Base-by-base conservation (phyloP, 2,797 vertebrate genomes). In the Aldrovandia affinis region DNA sequence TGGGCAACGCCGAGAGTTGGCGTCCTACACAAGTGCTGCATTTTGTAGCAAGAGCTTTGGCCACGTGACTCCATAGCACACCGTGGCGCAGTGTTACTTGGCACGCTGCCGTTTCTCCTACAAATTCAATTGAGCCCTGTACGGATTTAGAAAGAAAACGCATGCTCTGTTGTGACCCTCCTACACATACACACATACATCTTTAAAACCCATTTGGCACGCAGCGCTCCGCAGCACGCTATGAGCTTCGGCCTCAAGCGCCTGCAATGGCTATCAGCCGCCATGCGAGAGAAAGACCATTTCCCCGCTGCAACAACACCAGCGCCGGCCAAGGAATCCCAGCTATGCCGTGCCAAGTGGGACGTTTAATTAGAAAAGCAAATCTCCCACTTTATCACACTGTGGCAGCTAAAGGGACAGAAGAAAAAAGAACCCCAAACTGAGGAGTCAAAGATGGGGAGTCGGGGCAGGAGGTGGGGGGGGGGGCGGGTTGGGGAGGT, bases 261-360 rank as follows among this genome's bases (percentile, higher is more conserved):
- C 57, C 80, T 61, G 80, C 36, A 61, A 25, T 15, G 55, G 42
- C 80, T 8, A 81, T 61, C 57, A 30, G 15, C 20, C 42, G 7
- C 80, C 20, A 44, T 42, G 39, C 12, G 33, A 63, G 59, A 30
- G 80, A 44, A 1, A 22, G 54, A 28, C 54, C 55, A 28, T 42
- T 81, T 81, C 59, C n/a, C 80, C 25, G 36, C 33, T 70, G 75
- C 78, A 73, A 75, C 75, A 86, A 81, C 80, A 81, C 70, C 73
- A 77, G 82, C 39, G 20, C 80, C 3, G 57, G 36, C 80, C 57
- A 65, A 84, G 50, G 68, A 44, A 86, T 84, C 57, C 73, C 70
- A 84, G 78, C 55, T 61, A 68, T 86, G 57, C 82, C 39, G 68
- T 75, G 50, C 77, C 85, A 86, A 81, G 75, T 52, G 68, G 54